Conservation (phyloP, 2,888 invertebrate genomes). For the Belgica antarctica region DNA sequence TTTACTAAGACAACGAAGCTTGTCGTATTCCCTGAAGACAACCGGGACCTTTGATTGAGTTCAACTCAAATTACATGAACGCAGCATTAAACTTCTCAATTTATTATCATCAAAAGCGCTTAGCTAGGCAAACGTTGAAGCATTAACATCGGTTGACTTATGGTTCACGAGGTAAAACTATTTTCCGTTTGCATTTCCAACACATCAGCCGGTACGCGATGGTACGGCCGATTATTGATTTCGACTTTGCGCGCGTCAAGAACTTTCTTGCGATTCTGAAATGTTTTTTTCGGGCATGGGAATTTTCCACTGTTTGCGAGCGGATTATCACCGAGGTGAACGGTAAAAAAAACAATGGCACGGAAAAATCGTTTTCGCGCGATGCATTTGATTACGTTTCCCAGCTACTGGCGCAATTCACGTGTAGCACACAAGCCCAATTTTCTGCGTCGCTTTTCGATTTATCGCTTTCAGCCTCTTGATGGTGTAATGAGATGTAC, state of each 20-base stretch:
- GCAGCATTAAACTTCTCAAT: background rate
- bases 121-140: background rate
- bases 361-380: background rate
- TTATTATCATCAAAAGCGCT: background rate
- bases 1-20: too few species aligned
- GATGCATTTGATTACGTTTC: too few species aligned
- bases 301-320: slow-evolving; percentile 14
- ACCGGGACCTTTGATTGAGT: too few species aligned
- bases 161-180: background rate
- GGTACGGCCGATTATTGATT: slow-evolving; percentile 23
- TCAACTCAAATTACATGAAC: too few species aligned
- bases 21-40: too few species aligned
- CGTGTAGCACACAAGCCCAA: background rate
- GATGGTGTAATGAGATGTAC: background rate
- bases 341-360: slow-evolving; percentile 5
- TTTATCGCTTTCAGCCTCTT: background rate
- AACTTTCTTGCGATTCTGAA: background rate
- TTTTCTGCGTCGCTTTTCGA: background rate
- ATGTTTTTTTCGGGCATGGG: background rate
- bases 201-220: slow-evolving; percentile 9
- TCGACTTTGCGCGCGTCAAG: background rate
- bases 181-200: background rate
- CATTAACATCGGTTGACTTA: slow-evolving; percentile 2
- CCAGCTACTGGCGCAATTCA: background rate
- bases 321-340: slow-evolving; percentile 12